Conservation (phyloP, 2,797 vertebrate genomes). For the Phalloptychus januarius region DNA sequence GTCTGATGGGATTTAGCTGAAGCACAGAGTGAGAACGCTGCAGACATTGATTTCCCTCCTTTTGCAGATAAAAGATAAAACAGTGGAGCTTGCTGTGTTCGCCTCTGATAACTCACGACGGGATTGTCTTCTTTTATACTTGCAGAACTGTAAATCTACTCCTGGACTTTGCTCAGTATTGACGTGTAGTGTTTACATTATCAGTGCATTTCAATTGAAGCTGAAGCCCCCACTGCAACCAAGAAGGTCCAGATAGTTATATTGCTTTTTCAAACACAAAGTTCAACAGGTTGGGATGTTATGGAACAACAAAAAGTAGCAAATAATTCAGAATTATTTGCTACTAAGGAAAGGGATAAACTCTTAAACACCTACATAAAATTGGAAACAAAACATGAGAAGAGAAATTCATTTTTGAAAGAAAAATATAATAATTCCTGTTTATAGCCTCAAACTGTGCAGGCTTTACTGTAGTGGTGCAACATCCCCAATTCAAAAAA, state of each 20-base stretch:
- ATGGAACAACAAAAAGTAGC: too few species aligned
- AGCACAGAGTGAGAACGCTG: slow-evolving; percentile 36
- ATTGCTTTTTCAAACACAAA: background rate
- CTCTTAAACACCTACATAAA: too few species aligned
- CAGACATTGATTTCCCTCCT: slow-evolving; percentile 60
- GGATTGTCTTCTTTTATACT: slow-evolving; percentile 49
- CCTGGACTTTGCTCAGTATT: slow-evolving; percentile 41
- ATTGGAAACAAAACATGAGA: too few species aligned
- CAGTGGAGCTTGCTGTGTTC: slow-evolving; percentile 24
- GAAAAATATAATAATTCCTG: too few species aligned
- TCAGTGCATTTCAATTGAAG: slow-evolving; percentile 6
- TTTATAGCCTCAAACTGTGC: too few species aligned
- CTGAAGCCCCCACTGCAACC: background rate
- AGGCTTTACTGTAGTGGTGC: too few species aligned
- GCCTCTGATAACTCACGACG: slow-evolving; percentile 45
- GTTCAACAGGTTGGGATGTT: background rate
- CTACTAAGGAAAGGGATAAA: too few species aligned
- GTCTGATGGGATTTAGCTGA: slow-evolving; percentile 61
- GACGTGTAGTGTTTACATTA: slow-evolving; percentile 12
- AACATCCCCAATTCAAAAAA: too few species aligned
- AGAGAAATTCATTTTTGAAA: too few species aligned
- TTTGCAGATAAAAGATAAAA: slow-evolving; percentile 61
- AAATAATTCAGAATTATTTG: too few species aligned
- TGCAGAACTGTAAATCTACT: slow-evolving; percentile 16
- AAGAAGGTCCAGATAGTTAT: background rate